Evolutionary conservation across 2,888 invertebrate species (phyloP).

Genomic region (Urechis unicinctus): DNA sequence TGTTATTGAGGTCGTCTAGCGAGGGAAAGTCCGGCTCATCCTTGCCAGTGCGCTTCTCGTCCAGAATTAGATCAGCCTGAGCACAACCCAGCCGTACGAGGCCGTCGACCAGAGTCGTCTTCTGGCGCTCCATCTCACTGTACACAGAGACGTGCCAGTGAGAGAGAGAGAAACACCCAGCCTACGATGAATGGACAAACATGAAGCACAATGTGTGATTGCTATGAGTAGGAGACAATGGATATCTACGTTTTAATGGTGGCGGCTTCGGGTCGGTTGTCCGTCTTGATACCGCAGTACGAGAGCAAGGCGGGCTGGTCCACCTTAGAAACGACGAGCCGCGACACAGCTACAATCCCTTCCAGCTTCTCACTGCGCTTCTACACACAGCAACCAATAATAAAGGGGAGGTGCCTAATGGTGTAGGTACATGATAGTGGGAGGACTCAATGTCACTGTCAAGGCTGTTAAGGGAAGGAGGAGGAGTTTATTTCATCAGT

Average conservation of each 20-base stretch:
- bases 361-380: slow-evolving; percentile 23
- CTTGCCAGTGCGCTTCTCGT: slow-evolving; percentile 50
- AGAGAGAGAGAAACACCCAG: not conserved
- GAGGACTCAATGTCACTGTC: not conserved
- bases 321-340: slow-evolving; percentile 65
- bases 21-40: not conserved
- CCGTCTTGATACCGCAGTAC: slow-evolving; percentile 77
- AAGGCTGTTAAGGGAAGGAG: too few relatives aligned
- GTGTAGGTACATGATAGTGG: not conserved
- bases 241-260: slow-evolving; percentile 63
- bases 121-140: slow-evolving; percentile 80
- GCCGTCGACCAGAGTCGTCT: slow-evolving; percentile 72
- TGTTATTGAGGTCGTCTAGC: slow-evolving; percentile 59
- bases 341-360: slow-evolving; percentile 59
- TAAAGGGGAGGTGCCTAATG: too few relatives aligned
- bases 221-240: not conserved
- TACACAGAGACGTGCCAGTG: slow-evolving; percentile 2
- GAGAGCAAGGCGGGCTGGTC: slow-evolving; percentile 74
- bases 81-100: slow-evolving; percentile 54
- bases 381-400: not conserved
- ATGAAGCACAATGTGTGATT: slow-evolving; percentile 1
- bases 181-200: not conserved
- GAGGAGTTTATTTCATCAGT: too few relatives aligned
- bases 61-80: slow-evolving; percentile 30
- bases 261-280: slow-evolving; percentile 66